A percentile compares a stretch with the other conserved stretches of the same genome.
Conservation (phyloP, 2,797 vertebrate species). For the Enteromius mattozi region DNA sequence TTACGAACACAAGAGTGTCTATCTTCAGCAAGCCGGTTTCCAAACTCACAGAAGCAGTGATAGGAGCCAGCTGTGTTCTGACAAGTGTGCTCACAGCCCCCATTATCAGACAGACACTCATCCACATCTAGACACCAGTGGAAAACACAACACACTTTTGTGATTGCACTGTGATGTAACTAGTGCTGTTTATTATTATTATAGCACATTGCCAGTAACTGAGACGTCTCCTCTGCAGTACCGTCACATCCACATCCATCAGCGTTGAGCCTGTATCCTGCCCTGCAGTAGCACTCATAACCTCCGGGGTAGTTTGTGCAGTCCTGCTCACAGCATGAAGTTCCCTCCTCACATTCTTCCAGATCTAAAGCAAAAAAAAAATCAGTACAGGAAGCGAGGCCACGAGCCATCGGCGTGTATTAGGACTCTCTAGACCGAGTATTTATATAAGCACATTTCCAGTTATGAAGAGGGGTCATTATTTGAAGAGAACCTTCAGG, state of each 20-base stretch:
- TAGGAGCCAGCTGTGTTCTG: slow-evolving; percentile 83
- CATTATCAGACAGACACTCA: slow-evolving; percentile 74
- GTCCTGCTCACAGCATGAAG: slow-evolving; percentile 84
- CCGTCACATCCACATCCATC: slow-evolving; percentile 85
- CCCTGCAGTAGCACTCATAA: slow-evolving; percentile 82
- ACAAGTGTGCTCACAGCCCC: slow-evolving; percentile 79
- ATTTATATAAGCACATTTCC: slow-evolving; percentile 48
- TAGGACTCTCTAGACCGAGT: not conserved
- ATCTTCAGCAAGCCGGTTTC: slow-evolving; percentile 77
- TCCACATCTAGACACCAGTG: slow-evolving; percentile 77
- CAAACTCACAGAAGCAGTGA: slow-evolving; percentile 77
- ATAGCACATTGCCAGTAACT: not conserved
- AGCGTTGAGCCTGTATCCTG: slow-evolving; percentile 77
- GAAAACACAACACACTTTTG: slow-evolving; percentile 23
- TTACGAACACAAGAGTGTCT: slow-evolving; percentile 77
- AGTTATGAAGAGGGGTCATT: slow-evolving; percentile 11
- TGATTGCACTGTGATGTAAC: not conserved
- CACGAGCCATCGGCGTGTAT: slow-evolving; percentile 7
- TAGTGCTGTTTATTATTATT: not conserved
- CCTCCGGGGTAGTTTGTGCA: slow-evolving; percentile 84
- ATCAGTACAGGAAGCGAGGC: slow-evolving; percentile 15
- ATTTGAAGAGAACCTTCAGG: slow-evolving; percentile 6
- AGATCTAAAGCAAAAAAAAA: slow-evolving; percentile 71
- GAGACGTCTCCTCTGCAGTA: slow-evolving; percentile 55
- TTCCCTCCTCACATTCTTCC: slow-evolving; percentile 75